Evolutionary conservation across 1,140 invertebrate species (phyloP), one percentile per base, ranked within the genome.

Genomic region (Zeugodacus cucurbitae): DNA sequence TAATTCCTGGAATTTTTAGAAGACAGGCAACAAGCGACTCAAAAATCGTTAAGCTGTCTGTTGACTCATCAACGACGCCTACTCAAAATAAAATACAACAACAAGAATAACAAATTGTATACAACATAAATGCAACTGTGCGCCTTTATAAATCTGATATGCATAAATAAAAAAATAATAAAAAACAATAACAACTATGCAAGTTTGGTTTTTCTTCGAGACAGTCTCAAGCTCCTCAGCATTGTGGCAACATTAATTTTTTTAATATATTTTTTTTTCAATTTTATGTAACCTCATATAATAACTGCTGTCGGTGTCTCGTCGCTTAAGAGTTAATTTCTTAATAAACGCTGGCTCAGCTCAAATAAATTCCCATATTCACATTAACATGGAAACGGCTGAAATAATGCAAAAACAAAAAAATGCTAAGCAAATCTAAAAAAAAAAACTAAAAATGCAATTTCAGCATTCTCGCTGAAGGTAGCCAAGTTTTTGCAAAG

Each of bases 331-430:
- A 44, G 70, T 74, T 74, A 74, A 74, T 74, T 74, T 74, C 70
- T 74, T 74, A 74, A 74, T 74, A 74, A 74, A 74, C 70, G 70
- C 37, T 74, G 22, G 70, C 70, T 74, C 70, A n/a, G 70, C 20
- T 44, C 70, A 74, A 74, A 74, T 74, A 74, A 74, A 74, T 74
- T 74, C 70, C 37, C 70, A 74, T n/a, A n/a, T 74, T 74, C 70
- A 41, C 70, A 74, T 74, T 74, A 74, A 74, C 70, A 74, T 74
- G 70, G 41, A 74, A 74, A 41, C 37, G 70, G 32, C 37, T 74
- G 70, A 74, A 74, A 74, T 74, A 34, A n/a, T n/a, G 70, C 70
- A 74, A 41, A 41, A 64, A 64, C 32, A 26, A 8, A 20, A 20
- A 74, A 41, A 2, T 20, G 11, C 22, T 74, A 74, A 74, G 34